These are phyloP conservation scores for Orius laevigatus DNA, from an alignment of 1,140 invertebrate species.

Conservation along the genomic window DNA sequence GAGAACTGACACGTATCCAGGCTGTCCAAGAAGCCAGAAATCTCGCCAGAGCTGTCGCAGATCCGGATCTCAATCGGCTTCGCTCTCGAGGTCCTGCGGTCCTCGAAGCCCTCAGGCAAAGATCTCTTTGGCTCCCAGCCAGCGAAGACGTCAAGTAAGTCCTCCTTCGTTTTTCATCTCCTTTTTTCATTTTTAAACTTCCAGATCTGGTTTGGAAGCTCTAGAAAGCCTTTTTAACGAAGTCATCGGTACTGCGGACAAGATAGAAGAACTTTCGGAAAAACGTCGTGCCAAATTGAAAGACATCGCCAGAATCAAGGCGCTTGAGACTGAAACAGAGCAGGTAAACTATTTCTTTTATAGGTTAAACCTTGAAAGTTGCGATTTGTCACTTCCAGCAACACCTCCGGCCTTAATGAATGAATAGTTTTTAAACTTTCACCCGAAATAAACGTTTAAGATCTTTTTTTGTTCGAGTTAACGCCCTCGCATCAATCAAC, in stretches of 20 bases:
- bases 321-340: slow-evolving; percentile 35
- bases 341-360: slow-evolving; percentile 27
- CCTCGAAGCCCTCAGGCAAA: slow-evolving; percentile 31
- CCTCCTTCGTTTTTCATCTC: neutral
- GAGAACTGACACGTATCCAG: slow-evolving; percentile 18
- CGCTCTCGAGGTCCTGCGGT: slow-evolving; percentile 30
- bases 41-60: slow-evolving; percentile 31
- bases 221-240: slow-evolving; percentile 33
- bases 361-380: neutral
- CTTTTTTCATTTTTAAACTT: neutral
- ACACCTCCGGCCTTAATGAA: too few relatives aligned
- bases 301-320: slow-evolving; percentile 32
- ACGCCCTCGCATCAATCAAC: too few relatives aligned
- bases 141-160: slow-evolving; percentile 27
- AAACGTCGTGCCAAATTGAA: slow-evolving; percentile 35
- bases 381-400: too few relatives aligned
- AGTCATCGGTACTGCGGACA: slow-evolving; percentile 33
- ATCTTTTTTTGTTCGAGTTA: too few relatives aligned
- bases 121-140: slow-evolving; percentile 27
- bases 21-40: slow-evolving; percentile 21
- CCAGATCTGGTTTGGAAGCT: slow-evolving; percentile 26
- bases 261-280: slow-evolving; percentile 34
- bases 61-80: slow-evolving; percentile 32
- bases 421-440: too few relatives aligned
- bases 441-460: too few relatives aligned